phyloP scores from a whole-genome alignment of 2,113 vertebrate genomes.

The Vidua chalybeata region DNA sequence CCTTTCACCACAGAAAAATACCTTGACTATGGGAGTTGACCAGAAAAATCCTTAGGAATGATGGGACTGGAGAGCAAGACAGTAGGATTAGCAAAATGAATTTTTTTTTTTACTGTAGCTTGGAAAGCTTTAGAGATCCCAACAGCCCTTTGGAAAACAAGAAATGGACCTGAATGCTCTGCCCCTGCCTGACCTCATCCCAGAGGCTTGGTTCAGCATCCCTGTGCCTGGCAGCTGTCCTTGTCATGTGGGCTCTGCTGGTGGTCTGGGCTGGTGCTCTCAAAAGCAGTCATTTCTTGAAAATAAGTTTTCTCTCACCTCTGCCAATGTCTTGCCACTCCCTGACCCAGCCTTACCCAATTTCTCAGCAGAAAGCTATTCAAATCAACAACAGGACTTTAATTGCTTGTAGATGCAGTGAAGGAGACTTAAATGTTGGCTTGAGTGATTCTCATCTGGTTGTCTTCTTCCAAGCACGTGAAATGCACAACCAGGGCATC shows the following conservation, averaged over 20 bases:
- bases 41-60: neutral
- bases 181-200: neutral
- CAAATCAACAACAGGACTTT: neutral
- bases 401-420: neutral
- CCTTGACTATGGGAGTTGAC: neutral
- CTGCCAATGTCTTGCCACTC: neutral
- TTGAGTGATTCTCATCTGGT: neutral
- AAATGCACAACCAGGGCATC: neutral
- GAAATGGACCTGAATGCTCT: neutral
- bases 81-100: neutral
- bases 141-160: neutral
- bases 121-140: neutral
- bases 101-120: neutral
- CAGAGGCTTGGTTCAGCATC: neutral
- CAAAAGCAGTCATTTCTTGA: neutral
- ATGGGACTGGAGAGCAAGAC: neutral
- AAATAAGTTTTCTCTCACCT: neutral
- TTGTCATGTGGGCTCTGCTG: neutral
- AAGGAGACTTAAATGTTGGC: neutral
- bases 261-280: slow-evolving; percentile 20
- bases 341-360: neutral
- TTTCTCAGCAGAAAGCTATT: slow-evolving; percentile 17
- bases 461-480: neutral
- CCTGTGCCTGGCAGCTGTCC: neutral
- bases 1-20: neutral